Evolutionary conservation across 2,888 invertebrate species (phyloP), one percentile per base, ranked within the genome.

Genomic region (Lasius fuliginosus): DNA sequence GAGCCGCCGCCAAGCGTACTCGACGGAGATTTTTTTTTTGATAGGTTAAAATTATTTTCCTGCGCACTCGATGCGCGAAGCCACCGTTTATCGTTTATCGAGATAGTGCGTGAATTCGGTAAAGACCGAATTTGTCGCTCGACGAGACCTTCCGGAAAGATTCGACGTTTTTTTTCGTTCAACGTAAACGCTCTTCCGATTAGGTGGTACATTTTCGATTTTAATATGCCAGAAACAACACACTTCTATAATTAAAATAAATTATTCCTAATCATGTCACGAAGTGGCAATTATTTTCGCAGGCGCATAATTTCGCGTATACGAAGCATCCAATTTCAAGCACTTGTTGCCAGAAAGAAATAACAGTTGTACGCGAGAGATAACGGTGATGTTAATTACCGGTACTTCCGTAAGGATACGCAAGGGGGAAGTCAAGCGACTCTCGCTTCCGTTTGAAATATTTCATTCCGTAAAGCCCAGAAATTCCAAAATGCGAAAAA

Each of bases 321-420:
- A 18, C 76, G 67, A 46, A 18, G 30, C 23, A 11, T 40, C 23
- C 67, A 18, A 27, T 58, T 85, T 73, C 64, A 15, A 53, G 87
- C 88, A 90, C 90, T 90, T 90, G 90, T 90, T 90, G 90, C 89
- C 85, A 87, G 88, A 84, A 84, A 86, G 77, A 68, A 71, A 86
- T 85, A 75, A 88, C 68, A 86, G 86, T 86, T 85, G 77, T 58
- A 46, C 73, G 65, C 53, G 77, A 83, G 83, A 56, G 68, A 76
- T 62, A 75, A 74, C 42, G 79, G 83, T 62, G 65, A 83, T 83
- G 84, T 69, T 87, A 82, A 85, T 83, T 74, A 81, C 53, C 68
- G 53, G 58, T 60, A 68, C 60, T 86, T 86, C 85, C 89, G 77
- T 40, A 67, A 84, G 82, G 74, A 83, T 76, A 77, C 60, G 82